These are phyloP conservation scores for Patiria miniata DNA, from an alignment of 35 echinoderm and acorn worm species.

Conservation along the genomic window DNA sequence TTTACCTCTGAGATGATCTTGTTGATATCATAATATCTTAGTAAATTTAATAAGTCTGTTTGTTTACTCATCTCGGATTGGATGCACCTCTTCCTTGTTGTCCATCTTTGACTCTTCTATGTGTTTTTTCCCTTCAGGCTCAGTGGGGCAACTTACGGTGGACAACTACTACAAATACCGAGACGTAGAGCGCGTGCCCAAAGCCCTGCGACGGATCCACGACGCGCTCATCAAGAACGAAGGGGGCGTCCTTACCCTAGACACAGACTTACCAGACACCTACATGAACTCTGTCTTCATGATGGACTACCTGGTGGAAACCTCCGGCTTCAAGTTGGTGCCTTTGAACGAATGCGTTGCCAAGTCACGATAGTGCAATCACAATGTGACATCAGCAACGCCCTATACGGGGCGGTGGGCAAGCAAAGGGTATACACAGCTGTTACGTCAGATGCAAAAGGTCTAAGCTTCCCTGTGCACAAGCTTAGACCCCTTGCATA, in stretches of 20 bases:
- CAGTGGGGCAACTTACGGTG: background rate
- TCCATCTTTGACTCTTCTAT: too few relatives aligned
- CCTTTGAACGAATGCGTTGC: conserved; percentile 34
- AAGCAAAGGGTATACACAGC: too few relatives aligned
- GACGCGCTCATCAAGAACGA: conserved; percentile 16
- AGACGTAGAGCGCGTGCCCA: conserved; percentile 52
- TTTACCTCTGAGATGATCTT: too few relatives aligned
- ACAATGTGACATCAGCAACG: too few relatives aligned
- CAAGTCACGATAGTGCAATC: background rate
- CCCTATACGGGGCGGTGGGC: too few relatives aligned
- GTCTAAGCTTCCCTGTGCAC: too few relatives aligned
- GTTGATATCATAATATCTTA: too few relatives aligned
- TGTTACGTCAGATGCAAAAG: too few relatives aligned
- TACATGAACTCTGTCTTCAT: conserved; percentile 51
- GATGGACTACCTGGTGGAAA: conserved; percentile 59
- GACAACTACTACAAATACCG: conserved; percentile 52
- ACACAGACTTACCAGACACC: conserved; percentile 47
- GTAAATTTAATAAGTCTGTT: too few relatives aligned
- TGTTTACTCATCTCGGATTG: too few relatives aligned
- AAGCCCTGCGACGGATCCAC: conserved; percentile 54
- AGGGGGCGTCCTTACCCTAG: conserved; percentile 43
- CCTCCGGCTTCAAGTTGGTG: conserved; percentile 45
- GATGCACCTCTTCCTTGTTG: too few relatives aligned
- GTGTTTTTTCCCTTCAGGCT: background rate
- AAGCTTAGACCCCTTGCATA: too few relatives aligned